These are phyloP conservation scores for Drosophila neotestacea DNA, from an alignment of 2,888 invertebrate genomes.

Conservation along the genomic window DNA sequence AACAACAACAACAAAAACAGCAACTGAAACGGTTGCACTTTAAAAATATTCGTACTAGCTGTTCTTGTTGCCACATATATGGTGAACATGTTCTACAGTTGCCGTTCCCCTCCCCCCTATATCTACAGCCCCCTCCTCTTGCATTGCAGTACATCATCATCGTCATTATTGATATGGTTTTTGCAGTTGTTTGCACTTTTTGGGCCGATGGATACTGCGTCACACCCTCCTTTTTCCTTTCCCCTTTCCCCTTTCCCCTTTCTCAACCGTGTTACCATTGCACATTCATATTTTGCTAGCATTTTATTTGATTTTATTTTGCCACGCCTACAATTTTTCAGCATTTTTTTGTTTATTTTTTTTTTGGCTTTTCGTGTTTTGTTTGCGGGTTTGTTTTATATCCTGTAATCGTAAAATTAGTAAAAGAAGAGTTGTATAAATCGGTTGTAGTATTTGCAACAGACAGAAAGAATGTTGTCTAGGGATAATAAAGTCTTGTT, in stretches of 20 bases:
- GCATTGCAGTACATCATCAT: conserved; percentile 54
- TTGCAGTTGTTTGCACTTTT: conserved; percentile 70
- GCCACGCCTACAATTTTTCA: conserved; percentile 52
- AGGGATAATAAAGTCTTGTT: no score
- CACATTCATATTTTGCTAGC: conserved; percentile 32
- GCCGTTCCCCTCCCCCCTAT: neutral
- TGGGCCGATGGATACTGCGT: conserved; percentile 8
- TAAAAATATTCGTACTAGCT: conserved; percentile 31
- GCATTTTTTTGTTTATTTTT: neutral
- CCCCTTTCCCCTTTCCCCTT: neutral
- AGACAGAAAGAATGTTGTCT: neutral
- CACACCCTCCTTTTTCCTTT: neutral
- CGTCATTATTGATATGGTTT: conserved; percentile 72
- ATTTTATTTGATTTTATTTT: conserved; percentile 65
- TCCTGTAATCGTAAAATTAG: neutral
- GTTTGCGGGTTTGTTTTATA: conserved; percentile 11
- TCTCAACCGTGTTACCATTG: neutral
- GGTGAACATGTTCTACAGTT: conserved; percentile 40
- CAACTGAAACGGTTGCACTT: conserved; percentile 31
- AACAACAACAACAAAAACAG: conserved; percentile 35
- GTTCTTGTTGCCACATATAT: conserved; percentile 48
- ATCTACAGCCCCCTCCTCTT: neutral
- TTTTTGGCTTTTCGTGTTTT: conserved; percentile 5
- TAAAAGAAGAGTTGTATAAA: no score
- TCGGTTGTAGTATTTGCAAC: neutral